Evolutionary conservation across 2,797 vertebrate species (phyloP).

Genomic region (Varecia variegata): DNA sequence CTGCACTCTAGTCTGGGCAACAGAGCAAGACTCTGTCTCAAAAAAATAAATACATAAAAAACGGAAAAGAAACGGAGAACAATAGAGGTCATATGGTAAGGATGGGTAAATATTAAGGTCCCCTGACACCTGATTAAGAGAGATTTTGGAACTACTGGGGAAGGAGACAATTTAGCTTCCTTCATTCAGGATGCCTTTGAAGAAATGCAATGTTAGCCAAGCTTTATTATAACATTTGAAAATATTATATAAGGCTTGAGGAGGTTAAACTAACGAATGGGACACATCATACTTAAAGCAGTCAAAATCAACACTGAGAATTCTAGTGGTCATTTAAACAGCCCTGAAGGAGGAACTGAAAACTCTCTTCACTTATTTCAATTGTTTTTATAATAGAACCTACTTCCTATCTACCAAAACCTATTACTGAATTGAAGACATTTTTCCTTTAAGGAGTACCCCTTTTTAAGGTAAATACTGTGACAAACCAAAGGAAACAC

Average conservation of each 20-base stretch:
- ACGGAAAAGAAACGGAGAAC: neutral
- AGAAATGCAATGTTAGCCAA: neutral
- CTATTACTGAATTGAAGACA: slow-evolving; percentile 2
- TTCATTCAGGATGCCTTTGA: neutral
- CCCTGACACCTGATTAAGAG: neutral
- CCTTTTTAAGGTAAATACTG: neutral
- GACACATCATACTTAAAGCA: neutral
- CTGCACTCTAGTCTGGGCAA: neutral
- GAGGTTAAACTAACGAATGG: neutral
- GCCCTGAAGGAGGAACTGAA: neutral
- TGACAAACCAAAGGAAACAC: neutral
- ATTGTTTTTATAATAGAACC: neutral
- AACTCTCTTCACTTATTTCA: neutral
- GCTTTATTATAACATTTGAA: neutral
- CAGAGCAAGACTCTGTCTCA: neutral
- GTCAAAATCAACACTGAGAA: neutral
- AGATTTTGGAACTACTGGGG: neutral
- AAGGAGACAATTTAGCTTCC: neutral
- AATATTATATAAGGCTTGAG: neutral
- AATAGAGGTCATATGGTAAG: neutral
- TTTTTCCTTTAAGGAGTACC: slow-evolving; percentile 12
- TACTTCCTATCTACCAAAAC: neutral
- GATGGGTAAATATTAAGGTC: neutral
- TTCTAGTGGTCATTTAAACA: neutral
- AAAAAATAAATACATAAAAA: no score